These are phyloP conservation scores for Erpetoichthys calabaricus DNA, from an alignment of 2,797 vertebrate genomes.

Conservation along the genomic window DNA sequence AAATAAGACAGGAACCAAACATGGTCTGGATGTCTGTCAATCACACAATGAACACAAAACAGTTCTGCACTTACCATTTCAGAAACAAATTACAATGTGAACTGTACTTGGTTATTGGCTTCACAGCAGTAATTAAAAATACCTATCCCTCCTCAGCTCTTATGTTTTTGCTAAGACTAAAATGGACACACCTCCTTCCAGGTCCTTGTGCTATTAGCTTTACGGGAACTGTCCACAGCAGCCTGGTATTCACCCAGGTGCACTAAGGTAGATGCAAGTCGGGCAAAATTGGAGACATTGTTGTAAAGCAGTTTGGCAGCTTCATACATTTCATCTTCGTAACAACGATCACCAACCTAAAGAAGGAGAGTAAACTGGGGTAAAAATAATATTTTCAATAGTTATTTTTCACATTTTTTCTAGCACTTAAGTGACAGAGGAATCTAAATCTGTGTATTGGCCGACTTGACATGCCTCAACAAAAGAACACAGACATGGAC, in stretches of 20 bases:
- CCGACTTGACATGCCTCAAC: not conserved
- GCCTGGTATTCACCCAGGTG: slow-evolving; percentile 85
- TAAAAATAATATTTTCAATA: too few species aligned
- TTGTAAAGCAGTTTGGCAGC: slow-evolving; percentile 80
- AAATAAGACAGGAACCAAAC: too few species aligned
- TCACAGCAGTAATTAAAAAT: too few species aligned
- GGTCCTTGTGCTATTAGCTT: slow-evolving; percentile 80
- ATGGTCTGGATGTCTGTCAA: too few species aligned
- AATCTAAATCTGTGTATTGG: not conserved
- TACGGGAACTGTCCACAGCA: slow-evolving; percentile 78
- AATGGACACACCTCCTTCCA: slow-evolving; percentile 72
- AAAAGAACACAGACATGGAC: not conserved
- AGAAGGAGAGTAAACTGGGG: not conserved
- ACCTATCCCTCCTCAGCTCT: too few species aligned
- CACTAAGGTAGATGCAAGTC: slow-evolving; percentile 78
- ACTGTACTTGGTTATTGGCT: too few species aligned
- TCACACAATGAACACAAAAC: too few species aligned
- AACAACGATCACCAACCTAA: slow-evolving; percentile 84
- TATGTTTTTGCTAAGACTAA: too few species aligned
- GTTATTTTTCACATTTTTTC: not conserved
- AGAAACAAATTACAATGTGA: too few species aligned
- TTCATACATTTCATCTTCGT: slow-evolving; percentile 80
- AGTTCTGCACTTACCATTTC: too few species aligned
- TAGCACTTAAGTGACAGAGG: not conserved
- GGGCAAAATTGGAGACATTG: slow-evolving; percentile 78